A percentile compares a stretch with the other conserved stretches of the same genome.
Evolutionary conservation across 2,113 vertebrate species (phyloP).

Genomic region (Murina feae): DNA sequence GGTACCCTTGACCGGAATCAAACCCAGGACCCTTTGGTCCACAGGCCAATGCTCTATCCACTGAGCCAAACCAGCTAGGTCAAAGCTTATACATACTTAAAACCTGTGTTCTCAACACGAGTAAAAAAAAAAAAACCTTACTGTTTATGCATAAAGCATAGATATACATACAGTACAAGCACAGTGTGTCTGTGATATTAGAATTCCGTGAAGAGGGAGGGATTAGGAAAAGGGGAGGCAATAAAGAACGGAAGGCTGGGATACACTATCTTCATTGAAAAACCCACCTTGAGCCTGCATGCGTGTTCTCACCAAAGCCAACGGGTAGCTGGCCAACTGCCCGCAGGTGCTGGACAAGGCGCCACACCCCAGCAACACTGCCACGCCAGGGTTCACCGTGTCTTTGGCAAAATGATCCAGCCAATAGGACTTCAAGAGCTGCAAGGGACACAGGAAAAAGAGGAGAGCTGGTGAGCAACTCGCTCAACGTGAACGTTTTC

Average conservation of each 20-base stretch:
- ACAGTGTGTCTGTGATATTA: background rate
- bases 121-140: background rate
- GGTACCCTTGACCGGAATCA: no score
- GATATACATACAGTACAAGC: background rate
- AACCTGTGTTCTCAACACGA: background rate
- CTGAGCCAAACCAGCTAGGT: no score
- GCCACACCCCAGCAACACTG: constrained; percentile 91
- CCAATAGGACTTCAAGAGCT: constrained; percentile 93
- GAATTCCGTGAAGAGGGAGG: background rate
- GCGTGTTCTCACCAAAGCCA: constrained; percentile 91
- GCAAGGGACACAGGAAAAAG: constrained; percentile 49
- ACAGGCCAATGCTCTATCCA: no score
- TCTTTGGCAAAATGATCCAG: constrained; percentile 88
- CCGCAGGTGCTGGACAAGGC: constrained; percentile 93
- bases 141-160: background rate
- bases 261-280: background rate
- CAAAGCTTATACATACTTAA: background rate
- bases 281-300: constrained; percentile 95
- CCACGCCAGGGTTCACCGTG: constrained; percentile 90
- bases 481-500: background rate
- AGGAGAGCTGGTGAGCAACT: background rate
- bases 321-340: constrained; percentile 93
- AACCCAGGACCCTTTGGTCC: no score
- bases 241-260: background rate
- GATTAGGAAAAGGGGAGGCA: background rate